These are phyloP conservation scores for Orthosia cruda DNA, from an alignment of 2,888 invertebrate species.

Conservation along the genomic window DNA sequence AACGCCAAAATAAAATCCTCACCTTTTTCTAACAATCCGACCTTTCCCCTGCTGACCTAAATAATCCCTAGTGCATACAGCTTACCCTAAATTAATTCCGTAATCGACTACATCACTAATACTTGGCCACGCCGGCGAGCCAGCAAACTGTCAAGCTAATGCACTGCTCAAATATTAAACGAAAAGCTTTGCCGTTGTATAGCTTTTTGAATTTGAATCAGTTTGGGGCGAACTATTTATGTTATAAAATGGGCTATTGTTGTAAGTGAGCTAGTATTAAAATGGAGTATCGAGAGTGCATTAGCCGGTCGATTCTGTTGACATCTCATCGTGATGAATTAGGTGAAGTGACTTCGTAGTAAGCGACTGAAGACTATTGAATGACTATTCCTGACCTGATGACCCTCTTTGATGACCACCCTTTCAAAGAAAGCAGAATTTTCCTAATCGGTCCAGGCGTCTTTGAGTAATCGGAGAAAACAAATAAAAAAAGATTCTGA, in stretches of 20 bases:
- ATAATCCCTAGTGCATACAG: constrained; percentile 15
- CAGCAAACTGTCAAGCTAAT: constrained; percentile 51
- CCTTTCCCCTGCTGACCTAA: constrained; percentile 27
- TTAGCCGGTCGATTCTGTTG: no score
- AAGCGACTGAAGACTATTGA: no score
- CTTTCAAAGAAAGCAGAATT: no score
- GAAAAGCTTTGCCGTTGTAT: constrained; percentile 11
- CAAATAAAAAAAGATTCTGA: no score
- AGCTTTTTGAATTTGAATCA: constrained; percentile 18
- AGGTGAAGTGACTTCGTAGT: no score
- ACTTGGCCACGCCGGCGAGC: constrained; percentile 24
- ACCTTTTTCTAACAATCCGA: background rate
- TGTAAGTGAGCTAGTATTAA: background rate
- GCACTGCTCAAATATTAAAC: constrained; percentile 49
- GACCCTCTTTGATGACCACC: no score
- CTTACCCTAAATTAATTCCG: constrained; percentile 34
- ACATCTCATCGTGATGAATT: no score
- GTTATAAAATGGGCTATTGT: constrained; percentile 5
- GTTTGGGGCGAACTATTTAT: constrained; percentile 7
- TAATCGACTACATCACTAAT: constrained; percentile 50
- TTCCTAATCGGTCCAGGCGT: no score
- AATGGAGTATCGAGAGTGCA: background rate
- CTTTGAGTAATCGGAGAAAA: no score
- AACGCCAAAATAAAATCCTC: constrained; percentile 15
- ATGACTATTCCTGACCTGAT: no score